These are phyloP conservation scores for Etheostoma cragini DNA, from an alignment of 2,113 vertebrate species.

Conservation along the genomic window DNA sequence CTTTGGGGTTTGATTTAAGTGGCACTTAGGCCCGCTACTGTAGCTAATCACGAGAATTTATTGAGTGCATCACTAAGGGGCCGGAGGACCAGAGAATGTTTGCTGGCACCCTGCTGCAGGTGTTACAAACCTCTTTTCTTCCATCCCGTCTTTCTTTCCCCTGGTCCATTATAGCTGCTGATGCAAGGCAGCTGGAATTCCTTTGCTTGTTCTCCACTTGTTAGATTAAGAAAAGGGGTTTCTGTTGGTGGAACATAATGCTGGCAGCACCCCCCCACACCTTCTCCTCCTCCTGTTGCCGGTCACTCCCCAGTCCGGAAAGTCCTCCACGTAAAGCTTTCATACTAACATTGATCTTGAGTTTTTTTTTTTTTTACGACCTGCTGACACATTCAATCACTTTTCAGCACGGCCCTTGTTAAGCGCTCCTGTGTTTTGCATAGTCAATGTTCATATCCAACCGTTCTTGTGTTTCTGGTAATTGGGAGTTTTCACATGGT, in stretches of 20 bases:
- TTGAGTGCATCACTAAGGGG: slow-evolving; percentile 68
- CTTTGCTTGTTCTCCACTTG: slow-evolving; percentile 51
- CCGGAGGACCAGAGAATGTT: slow-evolving; percentile 52
- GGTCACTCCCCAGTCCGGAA: slow-evolving; percentile 63
- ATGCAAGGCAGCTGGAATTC: slow-evolving; percentile 75
- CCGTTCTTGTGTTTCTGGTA: slow-evolving; percentile 70
- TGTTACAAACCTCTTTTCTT: slow-evolving; percentile 68
- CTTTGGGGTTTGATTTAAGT: slow-evolving; percentile 66
- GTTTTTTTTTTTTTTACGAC: slow-evolving; percentile 79
- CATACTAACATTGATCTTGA: slow-evolving; percentile 76
- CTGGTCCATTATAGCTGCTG: slow-evolving; percentile 52
- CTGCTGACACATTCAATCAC: slow-evolving; percentile 72
- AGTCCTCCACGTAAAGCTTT: slow-evolving; percentile 64
- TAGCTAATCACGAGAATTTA: slow-evolving; percentile 79
- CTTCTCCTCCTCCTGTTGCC: slow-evolving; percentile 34
- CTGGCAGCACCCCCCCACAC: slow-evolving; percentile 16
- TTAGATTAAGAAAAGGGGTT: slow-evolving; percentile 46
- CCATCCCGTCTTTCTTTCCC: slow-evolving; percentile 23
- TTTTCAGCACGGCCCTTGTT: slow-evolving; percentile 71
- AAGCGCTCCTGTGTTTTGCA: slow-evolving; percentile 63
- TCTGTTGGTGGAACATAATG: slow-evolving; percentile 56
- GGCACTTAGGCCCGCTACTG: slow-evolving; percentile 66
- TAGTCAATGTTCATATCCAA: slow-evolving; percentile 74
- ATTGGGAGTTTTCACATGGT: slow-evolving; percentile 81
- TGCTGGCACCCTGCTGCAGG: slow-evolving; percentile 71